phyloP scores from a whole-genome alignment of 2,797 vertebrate genomes.

The Centropyge bicolor region DNA sequence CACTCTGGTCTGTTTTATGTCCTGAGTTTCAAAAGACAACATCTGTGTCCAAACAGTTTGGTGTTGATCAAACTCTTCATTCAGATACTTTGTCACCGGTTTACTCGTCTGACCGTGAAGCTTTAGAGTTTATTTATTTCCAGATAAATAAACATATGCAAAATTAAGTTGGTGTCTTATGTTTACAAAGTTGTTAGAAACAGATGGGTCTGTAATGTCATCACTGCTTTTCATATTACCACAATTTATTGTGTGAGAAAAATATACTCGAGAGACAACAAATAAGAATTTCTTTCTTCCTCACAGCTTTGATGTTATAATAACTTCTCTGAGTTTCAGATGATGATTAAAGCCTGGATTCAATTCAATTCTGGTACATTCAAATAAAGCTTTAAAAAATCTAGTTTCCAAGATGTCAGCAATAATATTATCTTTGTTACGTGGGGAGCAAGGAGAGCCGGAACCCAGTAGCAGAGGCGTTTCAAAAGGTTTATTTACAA shows the following conservation, averaged over 20 bases:
- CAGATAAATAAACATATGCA: neutral
- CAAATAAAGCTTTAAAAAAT: constrained; percentile 45
- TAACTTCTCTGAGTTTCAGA: neutral
- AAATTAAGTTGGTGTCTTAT: neutral
- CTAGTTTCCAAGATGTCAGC: constrained; percentile 25
- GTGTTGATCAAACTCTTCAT: neutral
- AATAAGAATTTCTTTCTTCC: neutral
- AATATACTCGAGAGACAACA: neutral
- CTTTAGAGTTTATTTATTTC: neutral
- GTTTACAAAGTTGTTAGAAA: neutral
- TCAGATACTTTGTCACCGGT: neutral
- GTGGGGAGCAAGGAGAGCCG: too few species aligned
- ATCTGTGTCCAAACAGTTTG: constrained; percentile 25
- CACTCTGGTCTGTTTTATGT: constrained; percentile 43
- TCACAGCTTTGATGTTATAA: neutral
- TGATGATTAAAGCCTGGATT: neutral
- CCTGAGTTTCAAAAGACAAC: constrained; percentile 22
- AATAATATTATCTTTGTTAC: neutral
- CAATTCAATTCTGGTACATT: too few species aligned
- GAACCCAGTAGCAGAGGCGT: too few species aligned
- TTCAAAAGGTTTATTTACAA: too few species aligned
- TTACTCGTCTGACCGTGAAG: neutral
- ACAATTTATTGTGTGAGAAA: neutral
- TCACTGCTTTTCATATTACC: neutral
- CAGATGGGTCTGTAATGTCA: neutral